Conservation (phyloP, 2,888 invertebrate species). For the Meloe dianella region DNA sequence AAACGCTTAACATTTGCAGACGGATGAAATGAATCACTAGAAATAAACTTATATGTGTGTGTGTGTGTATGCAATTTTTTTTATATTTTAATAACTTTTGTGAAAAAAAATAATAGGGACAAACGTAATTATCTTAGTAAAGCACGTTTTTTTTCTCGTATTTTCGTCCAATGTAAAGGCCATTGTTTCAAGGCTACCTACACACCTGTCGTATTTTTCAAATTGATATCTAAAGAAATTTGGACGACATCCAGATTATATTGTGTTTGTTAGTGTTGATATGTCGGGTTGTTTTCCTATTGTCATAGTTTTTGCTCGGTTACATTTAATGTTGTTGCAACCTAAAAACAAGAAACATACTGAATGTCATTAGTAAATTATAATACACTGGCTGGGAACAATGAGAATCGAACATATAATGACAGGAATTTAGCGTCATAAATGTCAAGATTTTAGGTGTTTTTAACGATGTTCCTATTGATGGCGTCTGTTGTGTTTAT, state of each 20-base stretch:
- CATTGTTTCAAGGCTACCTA: constrained; percentile 33
- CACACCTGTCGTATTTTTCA: constrained; percentile 33
- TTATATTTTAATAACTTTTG: constrained; percentile 7
- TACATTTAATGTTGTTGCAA: no score
- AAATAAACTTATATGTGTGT: no score
- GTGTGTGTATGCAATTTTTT: background rate
- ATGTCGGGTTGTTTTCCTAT: constrained; percentile 19
- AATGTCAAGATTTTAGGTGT: no score
- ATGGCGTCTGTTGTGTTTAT: no score
- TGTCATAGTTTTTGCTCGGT: constrained; percentile 20
- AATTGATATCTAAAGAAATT: constrained; percentile 24
- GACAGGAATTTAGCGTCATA: no score
- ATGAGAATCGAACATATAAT: no score
- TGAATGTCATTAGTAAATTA: no score
- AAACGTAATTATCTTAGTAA: constrained; percentile 25
- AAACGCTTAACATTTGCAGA: constrained; percentile 19
- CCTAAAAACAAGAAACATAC: no score
- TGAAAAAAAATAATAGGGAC: background rate
- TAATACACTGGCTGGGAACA: no score
- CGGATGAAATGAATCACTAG: constrained; percentile 20
- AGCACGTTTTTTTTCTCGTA: constrained; percentile 22
- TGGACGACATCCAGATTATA: constrained; percentile 29
- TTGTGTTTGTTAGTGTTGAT: background rate
- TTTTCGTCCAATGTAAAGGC: constrained; percentile 37
- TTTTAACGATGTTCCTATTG: no score